A percentile compares a stretch with the other conserved stretches of the same genome.
Evolutionary conservation across 1,140 invertebrate species (phyloP).

Genomic region (Cardiocondyla obscurior): DNA sequence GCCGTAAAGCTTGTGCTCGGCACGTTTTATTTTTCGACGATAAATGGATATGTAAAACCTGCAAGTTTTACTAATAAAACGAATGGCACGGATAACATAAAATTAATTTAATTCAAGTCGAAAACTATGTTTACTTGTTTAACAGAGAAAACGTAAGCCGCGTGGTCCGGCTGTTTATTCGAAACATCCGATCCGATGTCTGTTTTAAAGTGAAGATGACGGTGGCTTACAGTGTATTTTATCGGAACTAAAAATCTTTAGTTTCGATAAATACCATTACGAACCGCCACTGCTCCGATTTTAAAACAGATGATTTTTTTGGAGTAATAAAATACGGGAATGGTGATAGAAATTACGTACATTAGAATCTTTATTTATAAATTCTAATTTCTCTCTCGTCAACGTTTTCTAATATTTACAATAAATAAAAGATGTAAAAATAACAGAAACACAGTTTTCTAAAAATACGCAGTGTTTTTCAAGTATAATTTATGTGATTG

Average conservation of each 20-base stretch:
- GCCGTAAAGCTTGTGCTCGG: neutral
- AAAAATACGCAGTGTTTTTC: neutral
- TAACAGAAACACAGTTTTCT: neutral
- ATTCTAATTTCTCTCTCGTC: neutral
- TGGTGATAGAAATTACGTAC: neutral
- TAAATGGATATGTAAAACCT: neutral
- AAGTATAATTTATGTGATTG: neutral
- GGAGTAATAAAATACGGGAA: too few species aligned
- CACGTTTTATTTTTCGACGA: neutral
- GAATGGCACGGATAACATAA: neutral
- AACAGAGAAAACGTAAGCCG: neutral
- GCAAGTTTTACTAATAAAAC: too few species aligned
- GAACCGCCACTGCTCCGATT: too few species aligned
- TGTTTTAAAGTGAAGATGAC: too few species aligned
- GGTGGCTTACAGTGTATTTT: too few species aligned
- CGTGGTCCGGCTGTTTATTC: neutral
- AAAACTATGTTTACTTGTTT: neutral
- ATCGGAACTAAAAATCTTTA: too few species aligned
- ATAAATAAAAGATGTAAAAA: slow-evolving; percentile 8
- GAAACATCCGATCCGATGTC: too few species aligned
- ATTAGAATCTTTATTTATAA: neutral
- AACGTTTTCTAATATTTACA: slow-evolving; percentile 1
- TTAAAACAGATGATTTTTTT: too few species aligned
- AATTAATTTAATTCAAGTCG: neutral
- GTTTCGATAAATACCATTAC: too few species aligned